Percentiles rank a stretch among this genome's conserved stretches.
Conservation (phyloP, 2,888 invertebrate genomes). For the Reticulitermes lucifugus region DNA sequence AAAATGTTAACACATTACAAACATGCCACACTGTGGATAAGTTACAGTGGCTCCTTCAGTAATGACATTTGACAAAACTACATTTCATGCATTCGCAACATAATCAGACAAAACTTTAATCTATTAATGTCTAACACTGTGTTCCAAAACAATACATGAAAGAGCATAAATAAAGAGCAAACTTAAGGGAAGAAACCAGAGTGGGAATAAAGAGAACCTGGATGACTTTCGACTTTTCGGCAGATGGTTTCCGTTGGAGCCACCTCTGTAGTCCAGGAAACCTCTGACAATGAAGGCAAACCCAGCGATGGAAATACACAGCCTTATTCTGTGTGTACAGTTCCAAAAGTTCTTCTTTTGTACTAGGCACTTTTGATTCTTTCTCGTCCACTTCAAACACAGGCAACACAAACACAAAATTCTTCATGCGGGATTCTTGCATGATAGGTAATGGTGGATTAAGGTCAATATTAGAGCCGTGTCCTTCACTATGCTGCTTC, state of each 20-base stretch:
- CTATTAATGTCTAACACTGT: too few relatives aligned
- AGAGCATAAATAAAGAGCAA: not conserved
- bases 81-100: too few relatives aligned
- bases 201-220: conserved; percentile 30
- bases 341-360: conserved; percentile 68
- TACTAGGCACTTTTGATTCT: conserved; percentile 71
- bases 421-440: conserved; percentile 40
- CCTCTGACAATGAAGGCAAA: conserved; percentile 79
- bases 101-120: too few relatives aligned
- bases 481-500: conserved; percentile 59
- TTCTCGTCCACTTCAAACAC: conserved; percentile 76
- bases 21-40: too few relatives aligned
- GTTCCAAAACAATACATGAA: too few relatives aligned
- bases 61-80: too few relatives aligned
- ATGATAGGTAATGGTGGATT: conserved; percentile 25
- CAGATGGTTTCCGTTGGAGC: conserved; percentile 62
- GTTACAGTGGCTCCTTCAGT: too few relatives aligned
- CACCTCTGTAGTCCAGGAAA: conserved; percentile 80
- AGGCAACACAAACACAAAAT: conserved; percentile 76
- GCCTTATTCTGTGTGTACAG: conserved; percentile 70
- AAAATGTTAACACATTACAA: too few relatives aligned
- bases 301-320: conserved; percentile 75
- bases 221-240: conserved; percentile 20
- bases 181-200: not conserved
- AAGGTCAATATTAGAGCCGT: not conserved